Evolutionary conservation across 2,888 invertebrate genomes (phyloP), one percentile per base, ranked within the genome.

Genomic region (Ophion ellenae): DNA sequence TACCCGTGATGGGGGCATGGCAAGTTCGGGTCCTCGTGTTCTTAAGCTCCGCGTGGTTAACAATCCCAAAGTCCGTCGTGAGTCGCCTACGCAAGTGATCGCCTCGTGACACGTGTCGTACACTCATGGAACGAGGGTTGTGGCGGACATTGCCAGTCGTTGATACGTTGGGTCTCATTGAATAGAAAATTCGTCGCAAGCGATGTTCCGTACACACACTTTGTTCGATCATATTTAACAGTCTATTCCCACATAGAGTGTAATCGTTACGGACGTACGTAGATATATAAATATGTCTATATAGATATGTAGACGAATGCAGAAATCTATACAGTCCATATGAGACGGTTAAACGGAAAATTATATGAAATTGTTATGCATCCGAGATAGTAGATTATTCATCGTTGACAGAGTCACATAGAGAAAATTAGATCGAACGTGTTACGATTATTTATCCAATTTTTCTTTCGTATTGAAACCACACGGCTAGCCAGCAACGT

Each of bases 351-450:
- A 40, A 53, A 63, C 57, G 57, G 74, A 17, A 83, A 74, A 74
- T 80, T 83, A 69, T 83, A 86, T 66, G 74, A 59, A 69, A 77
- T 77, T 83, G 86, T 86, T 83, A 81, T 75, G 69, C 67, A 74
- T 67, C 6, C 40, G 24, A 79, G 76, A 70, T 47, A 47, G 47
- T 74, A 6, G 53, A 83, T 77, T 81, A 81, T 83, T 69, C 11
- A 69, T 81, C 73, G 67, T 81, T 81, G 81, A 83, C 28, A 47
- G n/a, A 81, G 45, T 59, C 45, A 73, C 36, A 40, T 40, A 64
- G 64, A 53, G 20, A 28, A 24, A 75, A 40, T 74, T 7, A 63
- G 32, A 57, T 20, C 11, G 10, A 47, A 71, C 45, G 74, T 74
- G 64, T 64, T 64, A 69, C 45, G 47, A 73, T 57, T 57, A 36